Evolutionary conservation across 2,797 vertebrate genomes (phyloP), one percentile per base, ranked within the genome.

Genomic region (Enteromius mattozi): DNA sequence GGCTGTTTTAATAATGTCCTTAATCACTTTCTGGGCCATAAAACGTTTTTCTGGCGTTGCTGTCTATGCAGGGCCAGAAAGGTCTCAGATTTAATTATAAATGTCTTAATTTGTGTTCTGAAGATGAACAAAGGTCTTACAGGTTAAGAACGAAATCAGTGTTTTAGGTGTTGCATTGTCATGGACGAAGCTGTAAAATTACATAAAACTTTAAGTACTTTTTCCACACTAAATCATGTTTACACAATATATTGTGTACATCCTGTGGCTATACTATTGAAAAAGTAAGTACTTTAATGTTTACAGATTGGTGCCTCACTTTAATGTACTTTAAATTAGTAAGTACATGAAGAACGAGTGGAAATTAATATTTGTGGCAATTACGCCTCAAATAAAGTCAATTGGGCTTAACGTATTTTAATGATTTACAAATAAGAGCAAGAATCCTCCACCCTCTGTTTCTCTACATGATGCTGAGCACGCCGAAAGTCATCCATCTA

Each of bases 401-500:
- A 35, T 54, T 75, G 49, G 33, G 19, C 72, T 75, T 54, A 54
- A 75, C 47, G 35, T 75, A 10, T 49, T 35, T 75, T 35, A 75
- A 75, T n/a, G 72, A 51, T 37, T 54, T 54, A 75, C 49, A n/a
- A 75, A 75, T 35, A n/a, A 75, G 47, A 14, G 5, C 35, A 30
- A 14, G 49, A 75, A 75, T 56, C 6, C 5, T 0, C 9, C 17
- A 24, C 47, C 21, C 47, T 54, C 30, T n/a, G 12, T n/a, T 9
- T 9, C 33, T 69, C 12, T 80, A 70, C 65, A 71, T 27, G 63
- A 71, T 78, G 54, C 71, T 77, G 83, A 85, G 79, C 9, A 35
- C 16, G 27, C 65, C 30, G 68, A 82, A 70, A 86, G 47, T 83
- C 82, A 75, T 84, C 54, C 59, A 37, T 40, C 45, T 42, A 74